Base-by-base conservation (phyloP, 2,888 invertebrate genomes). In the Meteorus cinctellus region DNA sequence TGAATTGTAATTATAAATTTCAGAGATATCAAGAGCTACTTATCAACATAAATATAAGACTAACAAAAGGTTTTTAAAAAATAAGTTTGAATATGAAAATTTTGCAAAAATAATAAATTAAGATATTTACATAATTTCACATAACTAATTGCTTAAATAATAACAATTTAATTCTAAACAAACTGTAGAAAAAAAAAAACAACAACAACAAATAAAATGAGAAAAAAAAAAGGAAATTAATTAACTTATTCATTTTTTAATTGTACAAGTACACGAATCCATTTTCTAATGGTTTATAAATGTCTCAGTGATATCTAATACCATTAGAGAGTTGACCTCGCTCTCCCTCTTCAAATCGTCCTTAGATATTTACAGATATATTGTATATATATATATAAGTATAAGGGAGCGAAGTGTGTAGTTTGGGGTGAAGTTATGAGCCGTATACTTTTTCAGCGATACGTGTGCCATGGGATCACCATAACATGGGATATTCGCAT, bases 401-500 rank as follows among this genome's bases (percentile, higher is more conserved):
- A 68, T 68, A 62, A 73, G 74, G 60, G 78, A 82, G 48, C n/a
- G 48, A 79, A 81, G 84, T 86, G 83, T 78, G 78, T 76, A 65
- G 74, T 72, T 80, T 79, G 76, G 79, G 55, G 24, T 48, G 83
- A 85, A 88, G 85, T 89, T 89, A 89, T 87, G 84, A 82, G 82
- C 80, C 80, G 84, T 86, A 55, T 55, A 83, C 82, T 84, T 82
- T 81, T 78, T 77, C 78, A 81, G 82, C 80, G 80, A 83, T 82
- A 84, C 83, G 84, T 86, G 84, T 84, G 84, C 83, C 84, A 83
- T 84, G 85, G 88, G 89, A 89, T 89, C 88, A 89, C 88, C 89
- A 89, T 89, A 89, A 89, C 88, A 85, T 86, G 86, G 89, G 88
- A 89, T 89, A 87, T 86, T 85, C 83, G 84, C 81, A 80, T 83